These are phyloP conservation scores for Melieria picta DNA, from an alignment of 2,888 invertebrate species.

Conservation along the genomic window DNA sequence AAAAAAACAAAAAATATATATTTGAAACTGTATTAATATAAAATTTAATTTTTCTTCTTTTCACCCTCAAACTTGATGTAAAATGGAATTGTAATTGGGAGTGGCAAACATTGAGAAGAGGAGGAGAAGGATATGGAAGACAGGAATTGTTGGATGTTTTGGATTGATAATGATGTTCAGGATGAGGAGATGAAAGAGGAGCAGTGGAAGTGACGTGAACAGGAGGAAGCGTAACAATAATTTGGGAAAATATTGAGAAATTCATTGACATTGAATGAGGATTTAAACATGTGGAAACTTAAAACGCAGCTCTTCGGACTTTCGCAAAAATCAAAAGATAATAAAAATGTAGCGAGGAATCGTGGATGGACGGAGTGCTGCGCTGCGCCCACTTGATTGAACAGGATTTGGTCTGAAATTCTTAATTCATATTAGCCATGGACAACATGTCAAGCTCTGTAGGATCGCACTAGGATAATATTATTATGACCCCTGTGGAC, in stretches of 20 bases:
- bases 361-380: no score
- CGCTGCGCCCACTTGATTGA: no score
- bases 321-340: no score
- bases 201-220: neutral
- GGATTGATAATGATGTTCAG: slow-evolving; percentile 16
- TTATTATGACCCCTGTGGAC: slow-evolving; percentile 19
- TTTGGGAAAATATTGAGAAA: neutral
- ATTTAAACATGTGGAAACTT: no score
- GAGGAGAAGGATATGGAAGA: slow-evolving; percentile 39
- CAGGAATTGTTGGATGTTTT: slow-evolving; percentile 31
- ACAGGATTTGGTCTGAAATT: no score
- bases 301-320: no score
- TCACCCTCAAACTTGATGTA: slow-evolving; percentile 40
- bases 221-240: neutral
- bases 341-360: no score
- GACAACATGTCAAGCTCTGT: neutral
- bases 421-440: no score
- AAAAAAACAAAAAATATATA: neutral
- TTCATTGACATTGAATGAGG: no score
- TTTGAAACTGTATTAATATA: slow-evolving; percentile 21
- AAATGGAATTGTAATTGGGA: slow-evolving; percentile 43
- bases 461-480: neutral
- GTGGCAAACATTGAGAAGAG: slow-evolving; percentile 40
- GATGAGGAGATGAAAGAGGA: slow-evolving; percentile 15
- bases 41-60: slow-evolving; percentile 43